A percentile compares a stretch with the other conserved stretches of the same genome.
phyloP scores from a whole-genome alignment of 2,113 vertebrate species.

The Spheniscus mendiculus region DNA sequence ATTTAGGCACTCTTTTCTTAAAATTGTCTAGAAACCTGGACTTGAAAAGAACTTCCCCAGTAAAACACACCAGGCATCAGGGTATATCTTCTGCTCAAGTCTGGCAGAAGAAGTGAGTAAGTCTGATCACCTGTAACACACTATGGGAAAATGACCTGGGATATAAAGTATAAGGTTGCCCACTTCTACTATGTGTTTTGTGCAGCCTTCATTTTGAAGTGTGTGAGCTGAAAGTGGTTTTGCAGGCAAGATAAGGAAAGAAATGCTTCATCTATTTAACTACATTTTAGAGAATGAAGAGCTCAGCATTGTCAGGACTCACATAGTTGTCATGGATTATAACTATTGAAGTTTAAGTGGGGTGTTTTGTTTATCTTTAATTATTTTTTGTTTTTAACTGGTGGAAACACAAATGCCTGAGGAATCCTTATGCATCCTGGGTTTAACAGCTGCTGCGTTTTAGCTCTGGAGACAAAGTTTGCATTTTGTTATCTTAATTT shows the following conservation, averaged over 20 bases:
- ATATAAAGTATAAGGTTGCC: neutral
- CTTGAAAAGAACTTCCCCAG: neutral
- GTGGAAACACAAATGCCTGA: neutral
- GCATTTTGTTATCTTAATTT: neutral
- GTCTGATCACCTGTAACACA: neutral
- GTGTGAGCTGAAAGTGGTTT: neutral
- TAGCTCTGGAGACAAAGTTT: neutral
- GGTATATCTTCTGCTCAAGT: neutral
- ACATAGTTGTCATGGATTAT: neutral
- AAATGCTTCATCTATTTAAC: neutral
- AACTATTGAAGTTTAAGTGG: neutral
- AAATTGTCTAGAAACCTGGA: neutral
- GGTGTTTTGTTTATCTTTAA: too few relatives aligned
- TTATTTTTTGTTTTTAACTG: neutral
- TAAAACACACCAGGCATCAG: neutral
- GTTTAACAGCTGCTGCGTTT: neutral
- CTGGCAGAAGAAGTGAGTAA: neutral
- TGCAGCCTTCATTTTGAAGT: neutral
- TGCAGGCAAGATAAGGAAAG: neutral
- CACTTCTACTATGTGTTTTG: fast-evolving
- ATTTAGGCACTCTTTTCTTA: neutral
- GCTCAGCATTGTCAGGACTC: neutral
- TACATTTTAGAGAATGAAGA: neutral
- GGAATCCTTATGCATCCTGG: neutral
- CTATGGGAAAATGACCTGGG: neutral